Conservation (phyloP, 2,113 vertebrate species). For the Phalacrocorax carbo region DNA sequence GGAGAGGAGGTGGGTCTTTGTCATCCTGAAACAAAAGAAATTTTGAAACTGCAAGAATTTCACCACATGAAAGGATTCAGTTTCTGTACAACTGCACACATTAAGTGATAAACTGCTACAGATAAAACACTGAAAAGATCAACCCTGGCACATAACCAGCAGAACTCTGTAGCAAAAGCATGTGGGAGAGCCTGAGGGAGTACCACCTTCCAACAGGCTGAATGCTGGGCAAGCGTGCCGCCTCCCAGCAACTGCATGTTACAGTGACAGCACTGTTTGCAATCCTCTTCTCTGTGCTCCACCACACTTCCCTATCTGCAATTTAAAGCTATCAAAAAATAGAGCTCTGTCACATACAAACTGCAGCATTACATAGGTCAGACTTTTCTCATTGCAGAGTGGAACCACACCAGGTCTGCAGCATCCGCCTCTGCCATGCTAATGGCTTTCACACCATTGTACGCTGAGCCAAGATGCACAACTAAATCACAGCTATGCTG, state of each 20-base stretch:
- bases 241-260: neutral
- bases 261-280: accelerated
- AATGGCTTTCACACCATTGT: neutral
- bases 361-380: neutral
- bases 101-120: neutral
- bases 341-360: neutral
- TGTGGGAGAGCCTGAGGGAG: neutral
- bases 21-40: neutral
- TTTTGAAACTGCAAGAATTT: neutral
- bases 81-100: neutral
- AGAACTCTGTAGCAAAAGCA: neutral
- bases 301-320: neutral
- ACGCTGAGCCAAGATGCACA: neutral
- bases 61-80: neutral
- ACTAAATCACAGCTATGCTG: neutral
- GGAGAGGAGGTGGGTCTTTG: neutral
- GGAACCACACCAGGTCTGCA: neutral
- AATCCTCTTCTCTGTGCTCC: neutral
- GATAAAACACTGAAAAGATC: neutral
- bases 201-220: neutral
- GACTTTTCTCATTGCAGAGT: neutral
- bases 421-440: neutral
- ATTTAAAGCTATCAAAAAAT: neutral
- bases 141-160: neutral
- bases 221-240: neutral